phyloP scores from a whole-genome alignment of 2,113 vertebrate species.

The Rhinichthys klamathensis region DNA sequence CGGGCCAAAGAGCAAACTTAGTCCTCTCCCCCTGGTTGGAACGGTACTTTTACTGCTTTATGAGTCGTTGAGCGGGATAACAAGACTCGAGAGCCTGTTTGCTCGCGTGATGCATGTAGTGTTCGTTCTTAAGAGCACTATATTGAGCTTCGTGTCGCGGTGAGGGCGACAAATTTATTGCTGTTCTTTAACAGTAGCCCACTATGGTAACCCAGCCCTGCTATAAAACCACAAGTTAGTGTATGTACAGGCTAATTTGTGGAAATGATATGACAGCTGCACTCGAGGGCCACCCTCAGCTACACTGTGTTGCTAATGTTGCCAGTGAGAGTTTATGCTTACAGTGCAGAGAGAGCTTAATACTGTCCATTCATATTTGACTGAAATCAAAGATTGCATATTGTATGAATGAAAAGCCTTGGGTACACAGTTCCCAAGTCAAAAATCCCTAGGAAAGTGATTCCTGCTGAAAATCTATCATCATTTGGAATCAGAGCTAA shows the following conservation, averaged over 20 bases:
- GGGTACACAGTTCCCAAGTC: not conserved
- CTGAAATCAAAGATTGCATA: constrained; percentile 10
- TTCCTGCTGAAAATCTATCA: not conserved
- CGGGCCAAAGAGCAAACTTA: constrained; percentile 41
- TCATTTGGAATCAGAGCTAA: not conserved
- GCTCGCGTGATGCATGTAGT: constrained; percentile 36
- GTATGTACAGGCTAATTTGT: constrained; percentile 28
- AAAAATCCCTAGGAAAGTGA: not conserved
- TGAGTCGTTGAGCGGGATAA: constrained; percentile 49
- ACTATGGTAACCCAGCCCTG: not conserved
- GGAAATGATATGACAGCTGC: constrained; percentile 26
- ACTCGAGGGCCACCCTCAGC: not conserved
- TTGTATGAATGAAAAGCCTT: not conserved
- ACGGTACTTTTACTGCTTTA: constrained; percentile 51
- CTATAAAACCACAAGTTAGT: constrained; percentile 4
- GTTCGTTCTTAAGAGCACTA: constrained; percentile 28
- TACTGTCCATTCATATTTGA: not conserved
- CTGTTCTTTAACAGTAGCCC: constrained; percentile 11
- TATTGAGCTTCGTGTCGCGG: constrained; percentile 49
- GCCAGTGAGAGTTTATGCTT: not conserved
- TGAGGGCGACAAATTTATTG: constrained; percentile 49
- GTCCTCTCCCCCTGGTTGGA: not conserved
- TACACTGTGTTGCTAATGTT: not conserved
- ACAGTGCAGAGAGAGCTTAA: constrained; percentile 9
- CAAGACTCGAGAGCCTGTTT: constrained; percentile 27